Evolutionary conservation across 1,140 invertebrate species (phyloP).

Genomic region (Brachionus calyciflorus): DNA sequence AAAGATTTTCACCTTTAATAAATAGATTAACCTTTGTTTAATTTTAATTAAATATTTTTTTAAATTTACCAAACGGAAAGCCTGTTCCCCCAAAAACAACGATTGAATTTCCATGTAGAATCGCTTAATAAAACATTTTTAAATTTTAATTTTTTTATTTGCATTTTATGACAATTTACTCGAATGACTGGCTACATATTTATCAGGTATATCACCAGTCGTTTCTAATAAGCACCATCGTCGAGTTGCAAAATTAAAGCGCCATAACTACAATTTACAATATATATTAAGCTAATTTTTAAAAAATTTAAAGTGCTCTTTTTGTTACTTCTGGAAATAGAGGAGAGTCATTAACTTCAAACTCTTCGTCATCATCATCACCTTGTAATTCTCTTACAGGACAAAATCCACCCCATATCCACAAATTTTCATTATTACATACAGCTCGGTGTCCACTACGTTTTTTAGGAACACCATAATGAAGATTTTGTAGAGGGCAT

Average conservation of each 20-base stretch:
- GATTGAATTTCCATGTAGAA: neutral
- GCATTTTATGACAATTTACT: neutral
- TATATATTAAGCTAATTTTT: too few relatives aligned
- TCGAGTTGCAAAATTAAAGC: slow-evolving; percentile 23
- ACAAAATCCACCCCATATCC: slow-evolving; percentile 47
- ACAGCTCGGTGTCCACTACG: slow-evolving; percentile 42
- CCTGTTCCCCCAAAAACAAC: slow-evolving; percentile 41
- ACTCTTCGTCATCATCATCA: slow-evolving; percentile 2
- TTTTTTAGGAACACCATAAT: slow-evolving; percentile 12
- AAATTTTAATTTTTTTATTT: neutral
- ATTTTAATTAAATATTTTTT: neutral
- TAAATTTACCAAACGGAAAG: slow-evolving; percentile 40
- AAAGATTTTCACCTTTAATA: slow-evolving; percentile 20
- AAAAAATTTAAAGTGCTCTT: neutral
- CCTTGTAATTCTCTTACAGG: neutral
- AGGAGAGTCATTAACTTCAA: neutral
- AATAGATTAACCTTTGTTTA: neutral
- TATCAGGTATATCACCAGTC: slow-evolving; percentile 28
- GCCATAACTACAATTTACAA: slow-evolving; percentile 44
- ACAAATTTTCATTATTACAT: slow-evolving; percentile 18
- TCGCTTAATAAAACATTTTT: neutral
- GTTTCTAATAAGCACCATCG: slow-evolving; percentile 7
- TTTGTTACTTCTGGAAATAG: slow-evolving; percentile 31
- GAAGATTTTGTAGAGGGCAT: neutral
- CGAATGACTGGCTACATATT: slow-evolving; percentile 39